A percentile compares a stretch with the other conserved stretches of the same genome.
Evolutionary conservation across 2,113 vertebrate genomes (phyloP).

Genomic region (Cromileptes altivelis): DNA sequence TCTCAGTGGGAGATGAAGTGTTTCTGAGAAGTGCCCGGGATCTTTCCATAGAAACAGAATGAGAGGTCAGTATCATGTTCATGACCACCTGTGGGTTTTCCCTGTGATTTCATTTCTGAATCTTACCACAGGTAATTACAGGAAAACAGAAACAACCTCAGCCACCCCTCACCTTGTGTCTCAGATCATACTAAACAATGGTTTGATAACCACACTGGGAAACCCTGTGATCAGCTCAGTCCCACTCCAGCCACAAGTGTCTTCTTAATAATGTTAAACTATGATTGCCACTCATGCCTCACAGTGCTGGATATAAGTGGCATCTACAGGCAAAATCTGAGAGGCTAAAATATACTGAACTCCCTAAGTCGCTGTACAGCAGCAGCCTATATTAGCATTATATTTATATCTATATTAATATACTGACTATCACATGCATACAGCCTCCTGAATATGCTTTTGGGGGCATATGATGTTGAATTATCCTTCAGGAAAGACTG

Average conservation of each 20-base stretch:
- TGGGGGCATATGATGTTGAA: not conserved
- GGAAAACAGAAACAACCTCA: slow-evolving; percentile 26
- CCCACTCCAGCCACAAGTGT: not conserved
- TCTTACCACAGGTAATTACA: slow-evolving; percentile 20
- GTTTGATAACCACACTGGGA: slow-evolving; percentile 1
- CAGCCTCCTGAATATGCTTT: too few relatives aligned
- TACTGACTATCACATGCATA: too few relatives aligned
- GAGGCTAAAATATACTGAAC: not conserved
- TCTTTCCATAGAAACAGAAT: slow-evolving; percentile 53
- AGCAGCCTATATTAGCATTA: too few relatives aligned
- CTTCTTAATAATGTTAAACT: not conserved
- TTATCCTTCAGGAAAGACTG: not conserved
- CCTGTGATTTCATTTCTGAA: slow-evolving; percentile 9
- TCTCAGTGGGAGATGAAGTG: slow-evolving; percentile 35
- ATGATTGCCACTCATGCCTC: not conserved
- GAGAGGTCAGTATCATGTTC: not conserved
- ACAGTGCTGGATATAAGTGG: not conserved
- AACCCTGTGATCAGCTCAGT: not conserved
- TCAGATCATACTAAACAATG: not conserved
- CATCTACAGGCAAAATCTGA: not conserved
- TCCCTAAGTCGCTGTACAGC: too few relatives aligned
- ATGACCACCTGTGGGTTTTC: slow-evolving; percentile 26
- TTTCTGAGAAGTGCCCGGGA: slow-evolving; percentile 53
- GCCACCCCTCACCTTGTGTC: not conserved
- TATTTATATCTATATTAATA: too few relatives aligned